Conservation (phyloP, 35 echinoderm and acorn worm species). For the Anneissia japonica region DNA sequence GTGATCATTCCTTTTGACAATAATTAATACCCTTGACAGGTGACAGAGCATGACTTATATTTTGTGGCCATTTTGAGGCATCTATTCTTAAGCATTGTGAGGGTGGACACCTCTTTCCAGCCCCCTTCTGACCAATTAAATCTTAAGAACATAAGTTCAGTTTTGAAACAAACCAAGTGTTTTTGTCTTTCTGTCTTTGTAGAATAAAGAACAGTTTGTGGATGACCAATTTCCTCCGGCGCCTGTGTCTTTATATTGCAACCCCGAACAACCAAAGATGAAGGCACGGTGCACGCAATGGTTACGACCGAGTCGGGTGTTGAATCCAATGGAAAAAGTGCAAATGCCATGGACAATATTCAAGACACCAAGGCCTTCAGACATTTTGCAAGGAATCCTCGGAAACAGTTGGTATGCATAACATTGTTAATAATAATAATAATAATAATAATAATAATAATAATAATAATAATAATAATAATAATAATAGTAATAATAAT, state of each 20-base stretch:
- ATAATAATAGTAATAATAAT: too few species aligned
- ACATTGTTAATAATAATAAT: too few species aligned
- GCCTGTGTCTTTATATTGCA: constrained; percentile 40
- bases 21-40: too few species aligned
- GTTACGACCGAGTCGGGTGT: constrained; percentile 54
- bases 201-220: constrained; percentile 38
- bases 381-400: constrained; percentile 76
- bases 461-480: too few species aligned
- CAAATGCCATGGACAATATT: constrained; percentile 54
- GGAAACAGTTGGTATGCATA: constrained; percentile 77
- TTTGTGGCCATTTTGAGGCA: too few species aligned
- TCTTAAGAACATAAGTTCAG: too few species aligned
- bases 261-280: background rate
- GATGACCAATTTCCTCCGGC: constrained; percentile 75
- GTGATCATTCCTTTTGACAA: too few species aligned
- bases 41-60: too few species aligned
- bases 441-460: too few species aligned
- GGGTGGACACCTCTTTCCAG: too few species aligned
- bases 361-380: constrained; percentile 46
- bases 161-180: background rate
- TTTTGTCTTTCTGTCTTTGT: background rate
- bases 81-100: too few species aligned
- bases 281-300: constrained; percentile 27
- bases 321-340: background rate
- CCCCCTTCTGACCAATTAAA: too few species aligned